A percentile compares a stretch with the other conserved stretches of the same genome.
phyloP scores from a whole-genome alignment of 2,797 vertebrate genomes.

The Poeciliopsis gracilis region DNA sequence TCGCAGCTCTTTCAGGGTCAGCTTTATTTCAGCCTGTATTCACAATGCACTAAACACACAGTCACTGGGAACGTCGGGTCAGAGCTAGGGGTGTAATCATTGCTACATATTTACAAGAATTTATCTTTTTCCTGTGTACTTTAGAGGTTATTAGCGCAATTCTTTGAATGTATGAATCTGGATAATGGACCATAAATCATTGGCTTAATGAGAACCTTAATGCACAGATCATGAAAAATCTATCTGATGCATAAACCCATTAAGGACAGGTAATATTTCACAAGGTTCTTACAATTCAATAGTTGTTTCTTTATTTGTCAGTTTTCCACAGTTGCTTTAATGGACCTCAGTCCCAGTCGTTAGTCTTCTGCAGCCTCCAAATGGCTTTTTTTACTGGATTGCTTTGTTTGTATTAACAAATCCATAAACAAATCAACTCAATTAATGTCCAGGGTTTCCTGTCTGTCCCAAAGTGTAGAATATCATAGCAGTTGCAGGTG shows the following conservation, averaged over 20 bases:
- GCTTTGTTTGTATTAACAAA: neutral
- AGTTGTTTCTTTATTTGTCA: neutral
- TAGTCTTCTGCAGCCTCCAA: neutral
- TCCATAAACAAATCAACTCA: neutral
- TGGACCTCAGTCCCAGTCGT: neutral
- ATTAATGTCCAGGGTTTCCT: neutral
- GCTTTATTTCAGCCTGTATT: slow-evolving; percentile 14
- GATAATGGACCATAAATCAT: slow-evolving; percentile 21
- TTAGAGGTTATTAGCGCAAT: slow-evolving; percentile 26
- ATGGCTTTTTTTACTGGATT: neutral
- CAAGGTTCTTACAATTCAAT: neutral
- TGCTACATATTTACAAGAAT: neutral
- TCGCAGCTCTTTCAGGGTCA: slow-evolving; percentile 23
- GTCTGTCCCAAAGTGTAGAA: neutral
- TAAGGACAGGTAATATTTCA: slow-evolving; percentile 3
- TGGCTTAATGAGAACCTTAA: slow-evolving; percentile 30
- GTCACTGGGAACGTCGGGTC: neutral
- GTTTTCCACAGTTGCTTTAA: neutral
- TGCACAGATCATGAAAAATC: slow-evolving; percentile 10
- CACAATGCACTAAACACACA: slow-evolving; percentile 7
- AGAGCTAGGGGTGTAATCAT: neutral
- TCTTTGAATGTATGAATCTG: slow-evolving; percentile 14
- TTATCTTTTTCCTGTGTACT: slow-evolving; percentile 18
- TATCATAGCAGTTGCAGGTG: neutral
- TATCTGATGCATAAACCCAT: slow-evolving; percentile 6